Conservation (phyloP, 1,140 invertebrate genomes). For the Solen grandis region DNA sequence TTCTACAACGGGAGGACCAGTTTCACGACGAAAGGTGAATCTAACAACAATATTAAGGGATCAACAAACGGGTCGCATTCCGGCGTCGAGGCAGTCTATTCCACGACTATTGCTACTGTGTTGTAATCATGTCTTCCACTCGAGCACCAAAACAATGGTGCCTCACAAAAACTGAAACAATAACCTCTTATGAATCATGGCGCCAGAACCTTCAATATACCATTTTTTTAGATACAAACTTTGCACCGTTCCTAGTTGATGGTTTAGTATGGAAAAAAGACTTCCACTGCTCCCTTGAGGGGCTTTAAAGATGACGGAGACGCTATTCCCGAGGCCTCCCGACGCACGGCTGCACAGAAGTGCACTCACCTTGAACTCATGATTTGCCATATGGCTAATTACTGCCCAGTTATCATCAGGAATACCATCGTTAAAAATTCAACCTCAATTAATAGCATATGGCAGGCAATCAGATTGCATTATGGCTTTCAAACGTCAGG, state of each 20-base stretch:
- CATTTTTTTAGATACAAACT: slow-evolving; percentile 56
- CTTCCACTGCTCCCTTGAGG: slow-evolving; percentile 18
- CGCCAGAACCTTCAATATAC: slow-evolving; percentile 49
- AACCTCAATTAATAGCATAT: slow-evolving; percentile 58
- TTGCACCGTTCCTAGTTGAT: slow-evolving; percentile 49
- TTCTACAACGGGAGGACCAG: no score
- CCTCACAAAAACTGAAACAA: slow-evolving; percentile 48
- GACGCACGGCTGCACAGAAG: slow-evolving; percentile 49
- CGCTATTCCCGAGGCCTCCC: no score
- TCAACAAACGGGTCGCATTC: no score
- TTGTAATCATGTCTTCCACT: no score
- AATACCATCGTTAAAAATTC: slow-evolving; percentile 56
- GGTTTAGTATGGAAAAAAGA: slow-evolving; percentile 7
- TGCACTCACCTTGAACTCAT: slow-evolving; percentile 50
- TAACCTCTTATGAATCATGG: slow-evolving; percentile 54
- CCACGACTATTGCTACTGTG: no score
- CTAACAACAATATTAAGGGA: no score
- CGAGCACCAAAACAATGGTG: slow-evolving; percentile 59
- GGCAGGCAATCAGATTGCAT: slow-evolving; percentile 58
- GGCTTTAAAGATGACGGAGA: no score
- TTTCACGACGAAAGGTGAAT: no score
- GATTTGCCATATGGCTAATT: slow-evolving; percentile 61
- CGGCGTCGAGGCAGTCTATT: no score
- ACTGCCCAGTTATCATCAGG: slow-evolving; percentile 54
- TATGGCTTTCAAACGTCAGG: slow-evolving; percentile 61